phyloP scores from a whole-genome alignment of 2,888 invertebrate species.

The Aromia moschata region DNA sequence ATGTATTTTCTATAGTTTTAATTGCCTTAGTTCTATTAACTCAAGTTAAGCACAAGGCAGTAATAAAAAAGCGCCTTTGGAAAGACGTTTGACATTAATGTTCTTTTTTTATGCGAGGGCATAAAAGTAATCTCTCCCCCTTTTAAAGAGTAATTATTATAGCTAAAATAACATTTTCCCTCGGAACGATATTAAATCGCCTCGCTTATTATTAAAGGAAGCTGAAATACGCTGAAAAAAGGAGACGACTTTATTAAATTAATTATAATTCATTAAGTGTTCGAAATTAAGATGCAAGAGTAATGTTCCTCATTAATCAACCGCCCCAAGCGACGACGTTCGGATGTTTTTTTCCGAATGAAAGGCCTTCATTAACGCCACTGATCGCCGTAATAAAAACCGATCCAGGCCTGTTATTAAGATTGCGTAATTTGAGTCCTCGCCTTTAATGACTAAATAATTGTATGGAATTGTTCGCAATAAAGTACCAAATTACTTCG shows the following conservation, averaged over 20 bases:
- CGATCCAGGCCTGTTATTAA: constrained; percentile 32
- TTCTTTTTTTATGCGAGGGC: too few relatives aligned
- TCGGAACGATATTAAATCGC: constrained; percentile 6
- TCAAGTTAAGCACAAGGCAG: too few relatives aligned
- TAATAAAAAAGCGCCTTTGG: too few relatives aligned
- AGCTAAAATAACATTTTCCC: constrained; percentile 9
- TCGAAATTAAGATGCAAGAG: constrained; percentile 26
- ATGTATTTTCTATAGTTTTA: too few relatives aligned
- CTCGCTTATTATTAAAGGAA: not conserved
- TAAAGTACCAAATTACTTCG: constrained; percentile 21
- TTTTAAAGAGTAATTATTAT: too few relatives aligned
- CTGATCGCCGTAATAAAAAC: constrained; percentile 31
- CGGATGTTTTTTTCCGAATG: constrained; percentile 25
- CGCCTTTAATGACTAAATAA: constrained; percentile 31
- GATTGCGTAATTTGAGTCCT: constrained; percentile 38
- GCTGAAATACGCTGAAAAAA: constrained; percentile 13
- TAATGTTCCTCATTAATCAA: constrained; percentile 25
- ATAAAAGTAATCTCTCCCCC: too few relatives aligned
- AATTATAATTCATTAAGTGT: constrained; percentile 25
- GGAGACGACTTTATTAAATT: constrained; percentile 20
- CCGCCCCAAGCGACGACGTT: constrained; percentile 25
- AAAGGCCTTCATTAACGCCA: constrained; percentile 33
- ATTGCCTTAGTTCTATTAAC: too few relatives aligned
- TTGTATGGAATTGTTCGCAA: constrained; percentile 30
- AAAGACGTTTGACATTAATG: too few relatives aligned